These are phyloP conservation scores for Cydia splendana DNA, from an alignment of 1,140 invertebrate species.

Conservation along the genomic window DNA sequence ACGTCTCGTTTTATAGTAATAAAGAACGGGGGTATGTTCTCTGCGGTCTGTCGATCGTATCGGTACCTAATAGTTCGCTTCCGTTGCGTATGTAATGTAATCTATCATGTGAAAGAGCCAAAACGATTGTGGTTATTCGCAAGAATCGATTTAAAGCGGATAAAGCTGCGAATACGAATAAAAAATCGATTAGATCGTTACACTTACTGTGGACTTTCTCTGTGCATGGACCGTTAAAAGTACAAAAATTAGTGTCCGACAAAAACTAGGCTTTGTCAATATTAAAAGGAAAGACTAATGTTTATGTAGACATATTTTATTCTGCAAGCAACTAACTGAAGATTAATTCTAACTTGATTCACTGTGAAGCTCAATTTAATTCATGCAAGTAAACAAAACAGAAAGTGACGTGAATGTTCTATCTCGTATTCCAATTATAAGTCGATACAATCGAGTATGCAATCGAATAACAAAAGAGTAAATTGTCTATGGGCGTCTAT, in stretches of 20 bases:
- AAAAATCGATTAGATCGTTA: conserved; percentile 63
- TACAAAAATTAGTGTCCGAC: conserved; percentile 48
- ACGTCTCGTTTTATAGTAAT: neutral
- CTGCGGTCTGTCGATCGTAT: conserved; percentile 31
- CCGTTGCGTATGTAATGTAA: conserved; percentile 71
- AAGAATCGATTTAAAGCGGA: conserved; percentile 65
- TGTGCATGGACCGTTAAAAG: conserved; percentile 41
- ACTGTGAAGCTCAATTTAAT: conserved; percentile 37
- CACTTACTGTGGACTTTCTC: conserved; percentile 59
- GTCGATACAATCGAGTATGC: conserved; percentile 31
- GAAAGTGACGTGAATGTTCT: conserved; percentile 50
- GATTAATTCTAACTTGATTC: conserved; percentile 40
- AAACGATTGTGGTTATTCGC: conserved; percentile 61
- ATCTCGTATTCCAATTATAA: conserved; percentile 25
- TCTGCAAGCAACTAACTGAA: conserved; percentile 28
- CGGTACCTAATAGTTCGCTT: conserved; percentile 52
- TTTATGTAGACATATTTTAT: neutral
- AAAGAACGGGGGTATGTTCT: conserved; percentile 28
- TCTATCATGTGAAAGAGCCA: conserved; percentile 59
- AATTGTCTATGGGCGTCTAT: conserved; percentile 42
- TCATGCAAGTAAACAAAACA: conserved; percentile 39
- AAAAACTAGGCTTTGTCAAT: conserved; percentile 23
- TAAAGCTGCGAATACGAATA: conserved; percentile 56
- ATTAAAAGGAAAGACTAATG: conserved; percentile 14
- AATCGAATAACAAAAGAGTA: conserved; percentile 29